Percentiles rank a stretch among this genome's conserved stretches.
Evolutionary conservation across 2,113 vertebrate species (phyloP).

Genomic region (Rhinolophus sinicus): DNA sequence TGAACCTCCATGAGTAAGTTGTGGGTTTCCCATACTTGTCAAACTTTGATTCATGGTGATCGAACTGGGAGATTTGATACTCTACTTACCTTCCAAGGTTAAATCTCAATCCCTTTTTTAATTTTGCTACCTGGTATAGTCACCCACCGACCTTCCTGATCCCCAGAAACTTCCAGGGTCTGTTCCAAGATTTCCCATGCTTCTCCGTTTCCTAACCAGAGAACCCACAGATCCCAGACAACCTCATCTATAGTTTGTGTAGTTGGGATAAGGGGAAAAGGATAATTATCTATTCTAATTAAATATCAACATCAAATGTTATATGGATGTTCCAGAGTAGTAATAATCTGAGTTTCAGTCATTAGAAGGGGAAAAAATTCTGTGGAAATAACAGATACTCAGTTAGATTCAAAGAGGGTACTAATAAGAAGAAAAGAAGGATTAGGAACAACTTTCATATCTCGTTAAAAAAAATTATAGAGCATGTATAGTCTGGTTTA

Average conservation of each 20-base stretch:
- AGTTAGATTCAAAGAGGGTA: background rate
- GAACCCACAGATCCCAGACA: background rate
- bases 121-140: background rate
- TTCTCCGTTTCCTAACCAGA: background rate
- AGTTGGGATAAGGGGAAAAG: background rate
- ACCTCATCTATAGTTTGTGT: background rate
- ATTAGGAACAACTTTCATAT: background rate
- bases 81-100: background rate
- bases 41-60: background rate
- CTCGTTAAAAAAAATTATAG: background rate
- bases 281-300: background rate
- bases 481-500: background rate
- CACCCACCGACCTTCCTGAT: background rate
- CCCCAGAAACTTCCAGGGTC: background rate
- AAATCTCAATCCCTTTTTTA: background rate
- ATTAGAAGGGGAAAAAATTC: background rate
- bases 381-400: background rate
- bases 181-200: background rate
- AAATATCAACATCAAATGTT: background rate
- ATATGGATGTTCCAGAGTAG: background rate
- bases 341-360: background rate
- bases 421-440: background rate
- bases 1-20: background rate
- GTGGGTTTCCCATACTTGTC: background rate
- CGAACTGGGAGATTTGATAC: background rate